These are phyloP conservation scores for Volucella inanis DNA, from an alignment of 2,888 invertebrate genomes.

Conservation along the genomic window DNA sequence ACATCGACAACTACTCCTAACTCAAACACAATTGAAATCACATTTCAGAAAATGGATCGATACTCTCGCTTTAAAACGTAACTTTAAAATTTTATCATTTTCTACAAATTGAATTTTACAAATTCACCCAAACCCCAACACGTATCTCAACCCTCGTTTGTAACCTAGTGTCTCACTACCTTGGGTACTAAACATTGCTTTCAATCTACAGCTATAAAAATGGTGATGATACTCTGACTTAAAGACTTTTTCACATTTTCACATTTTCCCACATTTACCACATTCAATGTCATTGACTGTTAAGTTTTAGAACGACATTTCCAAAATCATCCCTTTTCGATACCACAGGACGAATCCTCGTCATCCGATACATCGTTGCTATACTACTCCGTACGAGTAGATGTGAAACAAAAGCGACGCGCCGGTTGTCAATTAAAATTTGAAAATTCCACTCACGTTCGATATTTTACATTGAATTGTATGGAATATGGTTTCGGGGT, in stretches of 20 bases:
- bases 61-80: no score
- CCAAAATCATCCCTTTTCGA: slow-evolving; percentile 25
- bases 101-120: slow-evolving; percentile 17
- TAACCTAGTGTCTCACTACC: not conserved
- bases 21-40: no score
- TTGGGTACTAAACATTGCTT: slow-evolving; percentile 7
- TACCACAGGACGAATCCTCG: not conserved
- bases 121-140: not conserved
- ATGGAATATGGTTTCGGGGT: slow-evolving; percentile 58
- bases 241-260: slow-evolving; percentile 5
- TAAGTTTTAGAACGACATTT: slow-evolving; percentile 30
- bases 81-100: no score
- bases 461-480: slow-evolving; percentile 67
- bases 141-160: no score
- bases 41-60: no score
- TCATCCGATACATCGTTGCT: not conserved
- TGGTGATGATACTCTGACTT: slow-evolving; percentile 28
- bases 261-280: slow-evolving; percentile 1
- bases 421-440: slow-evolving; percentile 59
- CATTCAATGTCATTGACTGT: slow-evolving; percentile 39
- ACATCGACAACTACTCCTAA: no score
- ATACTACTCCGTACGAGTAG: not conserved
- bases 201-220: slow-evolving; percentile 40
- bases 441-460: slow-evolving; percentile 69
- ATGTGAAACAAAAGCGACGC: slow-evolving; percentile 57